Percentiles rank a stretch among this genome's conserved stretches.
These are phyloP conservation scores for Callyntrura sp. DNA, from an alignment of 2,888 invertebrate species.

Conservation along the genomic window DNA sequence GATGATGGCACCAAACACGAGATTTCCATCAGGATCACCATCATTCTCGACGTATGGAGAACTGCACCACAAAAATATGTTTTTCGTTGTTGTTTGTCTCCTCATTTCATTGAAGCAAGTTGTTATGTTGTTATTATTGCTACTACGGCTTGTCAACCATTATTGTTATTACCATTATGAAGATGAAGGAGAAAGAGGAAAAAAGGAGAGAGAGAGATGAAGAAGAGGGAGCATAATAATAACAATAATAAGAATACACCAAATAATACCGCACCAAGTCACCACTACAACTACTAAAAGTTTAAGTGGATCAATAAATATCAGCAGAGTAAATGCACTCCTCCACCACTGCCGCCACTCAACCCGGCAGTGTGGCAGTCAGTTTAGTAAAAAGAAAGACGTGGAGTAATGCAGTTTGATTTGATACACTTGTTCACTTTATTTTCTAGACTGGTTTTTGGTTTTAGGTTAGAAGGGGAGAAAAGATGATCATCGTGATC, in stretches of 20 bases:
- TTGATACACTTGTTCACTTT: conserved; percentile 77
- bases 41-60: not conserved
- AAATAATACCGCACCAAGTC: conserved; percentile 18
- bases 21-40: conserved; percentile 68
- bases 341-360: not conserved
- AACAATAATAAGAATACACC: not conserved
- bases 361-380: not conserved
- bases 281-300: conserved; percentile 63
- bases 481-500: conserved; percentile 55
- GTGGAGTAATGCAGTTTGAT: conserved; percentile 74
- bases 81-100: conserved; percentile 63
- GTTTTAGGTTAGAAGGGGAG: conserved; percentile 63
- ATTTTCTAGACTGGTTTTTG: conserved; percentile 66
- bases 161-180: conserved; percentile 65
- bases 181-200: conserved; percentile 49
- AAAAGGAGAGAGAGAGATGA: conserved; percentile 28
- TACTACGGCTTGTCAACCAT: conserved; percentile 51
- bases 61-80: conserved; percentile 58
- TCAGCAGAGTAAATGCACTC: conserved; percentile 62
- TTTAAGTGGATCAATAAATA: conserved; percentile 77
- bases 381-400: conserved; percentile 47
- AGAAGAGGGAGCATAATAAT: conserved; percentile 42
- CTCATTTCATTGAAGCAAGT: conserved; percentile 47
- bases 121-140: conserved; percentile 60
- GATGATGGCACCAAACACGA: conserved; percentile 60